Conservation (phyloP, 2,888 invertebrate genomes). For the Heterodera filipjevi region DNA sequence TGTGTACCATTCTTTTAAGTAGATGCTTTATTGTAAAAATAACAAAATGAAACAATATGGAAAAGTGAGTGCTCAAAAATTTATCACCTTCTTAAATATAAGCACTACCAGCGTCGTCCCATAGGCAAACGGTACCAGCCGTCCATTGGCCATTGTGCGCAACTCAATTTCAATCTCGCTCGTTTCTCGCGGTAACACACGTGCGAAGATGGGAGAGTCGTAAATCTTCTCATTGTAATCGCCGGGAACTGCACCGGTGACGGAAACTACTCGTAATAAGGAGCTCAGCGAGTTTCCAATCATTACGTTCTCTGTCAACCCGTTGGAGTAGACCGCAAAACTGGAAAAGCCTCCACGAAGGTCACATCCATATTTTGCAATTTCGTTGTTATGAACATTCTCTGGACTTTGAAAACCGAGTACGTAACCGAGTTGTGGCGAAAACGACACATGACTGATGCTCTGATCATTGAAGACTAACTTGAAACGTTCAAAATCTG, state of each 20-base stretch:
- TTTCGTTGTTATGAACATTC: not conserved
- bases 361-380: constrained; percentile 24
- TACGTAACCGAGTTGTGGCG: constrained; percentile 12
- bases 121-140: constrained; percentile 3
- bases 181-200: constrained; percentile 25
- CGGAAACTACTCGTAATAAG: constrained; percentile 23
- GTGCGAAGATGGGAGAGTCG: constrained; percentile 22
- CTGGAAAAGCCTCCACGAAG: constrained; percentile 21
- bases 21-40: not conserved
- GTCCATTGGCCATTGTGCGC: constrained; percentile 15
- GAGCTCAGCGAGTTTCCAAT: constrained; percentile 24
- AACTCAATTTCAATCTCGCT: constrained; percentile 28
- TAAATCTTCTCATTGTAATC: constrained; percentile 30
- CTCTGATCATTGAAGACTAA: not conserved
- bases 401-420: not conserved
- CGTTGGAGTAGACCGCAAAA: constrained; percentile 27
- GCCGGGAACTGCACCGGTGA: constrained; percentile 19
- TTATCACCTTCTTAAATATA: constrained; percentile 25
- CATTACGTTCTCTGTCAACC: constrained; percentile 24
- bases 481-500: not conserved
- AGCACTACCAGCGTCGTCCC: constrained; percentile 10
- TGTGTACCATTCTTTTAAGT: constrained; percentile 11
- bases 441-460: not conserved
- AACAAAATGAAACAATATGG: too few relatives aligned
- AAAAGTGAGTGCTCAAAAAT: constrained; percentile 10